Evolutionary conservation across 2,888 invertebrate genomes (phyloP).

Genomic region (Cristatella mucedo): DNA sequence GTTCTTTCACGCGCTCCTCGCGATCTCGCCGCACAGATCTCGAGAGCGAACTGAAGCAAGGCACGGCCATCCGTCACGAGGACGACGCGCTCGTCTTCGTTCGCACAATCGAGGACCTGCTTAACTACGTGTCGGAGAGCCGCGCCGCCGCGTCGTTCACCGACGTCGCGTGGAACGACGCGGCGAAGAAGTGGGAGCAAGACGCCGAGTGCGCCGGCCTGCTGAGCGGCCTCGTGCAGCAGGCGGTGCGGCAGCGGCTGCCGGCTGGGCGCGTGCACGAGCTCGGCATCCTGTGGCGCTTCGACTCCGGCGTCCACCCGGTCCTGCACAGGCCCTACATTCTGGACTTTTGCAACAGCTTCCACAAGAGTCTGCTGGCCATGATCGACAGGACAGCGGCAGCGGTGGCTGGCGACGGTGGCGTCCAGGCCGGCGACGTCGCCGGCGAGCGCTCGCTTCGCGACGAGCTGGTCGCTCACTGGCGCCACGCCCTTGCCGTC

Average conservation of each 20-base stretch:
- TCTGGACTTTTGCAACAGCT: slow-evolving; percentile 18
- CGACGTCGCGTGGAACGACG: slow-evolving; percentile 22
- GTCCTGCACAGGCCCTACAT: slow-evolving; percentile 27
- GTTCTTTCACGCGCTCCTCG: not conserved
- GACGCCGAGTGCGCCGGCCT: slow-evolving; percentile 16
- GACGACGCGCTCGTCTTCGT: slow-evolving; percentile 20
- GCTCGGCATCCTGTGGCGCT: slow-evolving; percentile 31
- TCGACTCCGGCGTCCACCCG: slow-evolving; percentile 27
- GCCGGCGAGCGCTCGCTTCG: slow-evolving; percentile 12
- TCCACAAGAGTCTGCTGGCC: slow-evolving; percentile 14
- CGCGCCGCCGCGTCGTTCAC: slow-evolving; percentile 17
- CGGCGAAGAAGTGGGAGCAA: slow-evolving; percentile 16
- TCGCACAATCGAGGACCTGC: slow-evolving; percentile 30
- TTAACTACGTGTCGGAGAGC: slow-evolving; percentile 24
- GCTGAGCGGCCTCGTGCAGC: slow-evolving; percentile 19
- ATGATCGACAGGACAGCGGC: slow-evolving; percentile 11
- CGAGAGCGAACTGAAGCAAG: slow-evolving; percentile 8
- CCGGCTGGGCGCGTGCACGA: slow-evolving; percentile 16
- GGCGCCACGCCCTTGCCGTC: slow-evolving; percentile 10
- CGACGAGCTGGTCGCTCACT: slow-evolving; percentile 19
- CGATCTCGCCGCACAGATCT: not conserved
- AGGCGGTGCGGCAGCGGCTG: slow-evolving; percentile 14
- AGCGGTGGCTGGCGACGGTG: not conserved
- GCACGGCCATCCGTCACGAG: slow-evolving; percentile 1
- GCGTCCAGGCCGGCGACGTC: not conserved